These are phyloP conservation scores for Deilephila porcellus DNA, from an alignment of 2,888 invertebrate genomes.

Conservation along the genomic window DNA sequence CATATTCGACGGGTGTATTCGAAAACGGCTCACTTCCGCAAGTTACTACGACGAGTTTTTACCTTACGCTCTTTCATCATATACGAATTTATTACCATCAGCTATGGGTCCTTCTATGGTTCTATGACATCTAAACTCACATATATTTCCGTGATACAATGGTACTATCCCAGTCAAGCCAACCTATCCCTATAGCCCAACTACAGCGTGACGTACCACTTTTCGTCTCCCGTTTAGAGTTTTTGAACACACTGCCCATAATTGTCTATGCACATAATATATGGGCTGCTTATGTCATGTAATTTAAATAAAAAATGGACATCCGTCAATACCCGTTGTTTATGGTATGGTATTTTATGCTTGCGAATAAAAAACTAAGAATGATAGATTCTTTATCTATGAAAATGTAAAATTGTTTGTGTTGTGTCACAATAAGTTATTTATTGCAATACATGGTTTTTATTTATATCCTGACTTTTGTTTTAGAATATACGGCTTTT, in stretches of 20 bases:
- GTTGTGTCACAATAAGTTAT: background rate
- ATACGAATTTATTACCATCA: too few species aligned
- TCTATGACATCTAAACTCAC: too few species aligned
- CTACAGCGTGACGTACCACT: too few species aligned
- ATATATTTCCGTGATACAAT: too few species aligned
- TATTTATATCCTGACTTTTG: background rate
- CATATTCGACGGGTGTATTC: too few species aligned
- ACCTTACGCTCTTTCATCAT: too few species aligned
- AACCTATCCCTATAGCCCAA: too few species aligned
- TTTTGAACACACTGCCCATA: background rate
- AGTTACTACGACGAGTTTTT: too few species aligned
- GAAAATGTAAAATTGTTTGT: conserved; percentile 3
- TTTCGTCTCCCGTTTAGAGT: background rate
- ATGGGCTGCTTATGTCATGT: background rate
- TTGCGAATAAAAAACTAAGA: background rate
- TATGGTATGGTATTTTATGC: conserved; percentile 2
- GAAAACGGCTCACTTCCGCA: too few species aligned
- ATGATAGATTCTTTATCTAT: conserved; percentile 1
- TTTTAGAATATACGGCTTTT: background rate
- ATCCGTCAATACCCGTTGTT: background rate
- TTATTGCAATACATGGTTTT: background rate
- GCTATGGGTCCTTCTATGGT: too few species aligned
- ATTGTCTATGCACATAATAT: background rate
- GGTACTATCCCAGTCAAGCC: too few species aligned
- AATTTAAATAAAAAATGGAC: background rate